Evolutionary conservation across 2,113 vertebrate species (phyloP).

Genomic region (Syngnathus typhle): DNA sequence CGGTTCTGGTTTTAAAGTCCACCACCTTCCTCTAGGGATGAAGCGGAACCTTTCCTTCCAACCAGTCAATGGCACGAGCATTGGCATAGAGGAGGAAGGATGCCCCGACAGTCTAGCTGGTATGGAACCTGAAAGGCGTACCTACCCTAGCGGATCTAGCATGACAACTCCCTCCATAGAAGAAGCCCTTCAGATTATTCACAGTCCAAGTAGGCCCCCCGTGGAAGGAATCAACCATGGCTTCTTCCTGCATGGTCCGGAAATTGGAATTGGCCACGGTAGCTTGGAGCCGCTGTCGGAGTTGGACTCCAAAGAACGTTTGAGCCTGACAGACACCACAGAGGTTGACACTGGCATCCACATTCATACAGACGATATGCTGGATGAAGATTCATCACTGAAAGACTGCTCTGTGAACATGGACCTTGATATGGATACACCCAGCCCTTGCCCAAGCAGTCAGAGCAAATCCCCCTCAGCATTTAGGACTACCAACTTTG

Average conservation of each 20-base stretch:
- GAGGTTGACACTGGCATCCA: slow-evolving; percentile 95
- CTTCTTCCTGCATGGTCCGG: slow-evolving; percentile 88
- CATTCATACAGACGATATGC: slow-evolving; percentile 88
- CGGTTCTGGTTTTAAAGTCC: slow-evolving; percentile 77
- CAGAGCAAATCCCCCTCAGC: slow-evolving; percentile 83
- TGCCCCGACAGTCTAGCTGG: slow-evolving; percentile 56
- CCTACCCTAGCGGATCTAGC: slow-evolving; percentile 65
- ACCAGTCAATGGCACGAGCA: slow-evolving; percentile 81
- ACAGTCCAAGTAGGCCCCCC: slow-evolving; percentile 75
- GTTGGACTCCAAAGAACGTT: slow-evolving; percentile 73
- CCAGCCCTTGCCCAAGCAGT: slow-evolving; percentile 82
- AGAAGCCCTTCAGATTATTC: slow-evolving; percentile 89
- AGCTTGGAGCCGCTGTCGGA: slow-evolving; percentile 74
- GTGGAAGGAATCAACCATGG: slow-evolving; percentile 78
- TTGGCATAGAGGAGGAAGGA: slow-evolving; percentile 83
- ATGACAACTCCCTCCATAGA: slow-evolving; percentile 81
- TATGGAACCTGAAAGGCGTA: slow-evolving; percentile 33
- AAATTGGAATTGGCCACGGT: slow-evolving; percentile 56
- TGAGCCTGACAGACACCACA: slow-evolving; percentile 82
- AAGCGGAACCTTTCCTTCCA: slow-evolving; percentile 87
- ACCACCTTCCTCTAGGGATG: slow-evolving; percentile 73
- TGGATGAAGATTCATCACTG: slow-evolving; percentile 94
- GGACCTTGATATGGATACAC: slow-evolving; percentile 89
- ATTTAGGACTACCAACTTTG: slow-evolving; percentile 92
- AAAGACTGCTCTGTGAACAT: slow-evolving; percentile 91